These are phyloP conservation scores for Nothobranchius furzeri DNA, from an alignment of 2,113 vertebrate genomes.

Conservation along the genomic window DNA sequence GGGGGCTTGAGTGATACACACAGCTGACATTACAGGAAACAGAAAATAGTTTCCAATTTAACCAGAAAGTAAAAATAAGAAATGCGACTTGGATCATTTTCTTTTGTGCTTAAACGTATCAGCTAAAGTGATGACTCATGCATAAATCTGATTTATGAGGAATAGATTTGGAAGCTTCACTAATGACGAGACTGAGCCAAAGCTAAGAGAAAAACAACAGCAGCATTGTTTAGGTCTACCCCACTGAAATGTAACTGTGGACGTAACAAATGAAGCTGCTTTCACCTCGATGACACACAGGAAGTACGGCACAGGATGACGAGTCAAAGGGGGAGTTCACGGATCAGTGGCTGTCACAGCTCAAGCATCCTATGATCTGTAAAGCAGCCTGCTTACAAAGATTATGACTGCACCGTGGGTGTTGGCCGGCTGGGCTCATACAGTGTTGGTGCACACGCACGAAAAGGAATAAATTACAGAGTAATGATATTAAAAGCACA, in stretches of 20 bases:
- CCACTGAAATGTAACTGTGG: slow-evolving; percentile 9
- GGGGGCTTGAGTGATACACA: too few species aligned
- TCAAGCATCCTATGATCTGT: slow-evolving; percentile 57
- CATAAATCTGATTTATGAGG: too few species aligned
- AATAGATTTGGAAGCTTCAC: too few species aligned
- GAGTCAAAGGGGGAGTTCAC: slow-evolving; percentile 58
- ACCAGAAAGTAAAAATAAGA: too few species aligned
- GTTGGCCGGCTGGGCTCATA: slow-evolving; percentile 38
- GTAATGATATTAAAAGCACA: slow-evolving; percentile 99
- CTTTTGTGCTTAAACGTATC: too few species aligned
- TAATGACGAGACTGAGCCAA: slow-evolving; percentile 12
- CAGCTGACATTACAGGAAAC: too few species aligned
- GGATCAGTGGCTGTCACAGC: slow-evolving; percentile 70
- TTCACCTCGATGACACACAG: slow-evolving; percentile 47
- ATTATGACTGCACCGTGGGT: slow-evolving; percentile 61
- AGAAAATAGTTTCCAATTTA: too few species aligned
- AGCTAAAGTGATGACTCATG: too few species aligned
- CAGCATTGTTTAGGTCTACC: not conserved
- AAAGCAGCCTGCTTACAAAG: slow-evolving; percentile 65
- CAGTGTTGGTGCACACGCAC: slow-evolving; percentile 40
- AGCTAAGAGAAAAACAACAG: not conserved
- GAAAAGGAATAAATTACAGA: slow-evolving; percentile 95
- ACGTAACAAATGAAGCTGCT: slow-evolving; percentile 10
- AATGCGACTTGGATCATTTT: too few species aligned
- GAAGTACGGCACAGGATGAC: slow-evolving; percentile 21